Evolutionary conservation across 2,797 vertebrate genomes (phyloP).

Genomic region (Columba guinea): DNA sequence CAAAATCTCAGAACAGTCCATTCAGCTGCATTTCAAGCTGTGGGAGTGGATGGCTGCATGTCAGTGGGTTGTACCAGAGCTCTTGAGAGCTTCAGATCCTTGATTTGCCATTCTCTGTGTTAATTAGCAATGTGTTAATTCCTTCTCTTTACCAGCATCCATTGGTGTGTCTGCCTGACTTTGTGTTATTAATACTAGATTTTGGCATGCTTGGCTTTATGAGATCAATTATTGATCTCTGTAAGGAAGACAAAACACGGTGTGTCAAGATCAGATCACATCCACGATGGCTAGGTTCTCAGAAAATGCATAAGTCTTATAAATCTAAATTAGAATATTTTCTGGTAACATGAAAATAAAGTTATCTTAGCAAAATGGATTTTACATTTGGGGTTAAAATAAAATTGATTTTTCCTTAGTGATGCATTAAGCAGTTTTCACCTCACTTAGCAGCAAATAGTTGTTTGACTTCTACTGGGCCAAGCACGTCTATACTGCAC

Average conservation of each 20-base stretch:
- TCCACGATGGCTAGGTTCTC: background rate
- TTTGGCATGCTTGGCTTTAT: background rate
- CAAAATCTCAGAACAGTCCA: background rate
- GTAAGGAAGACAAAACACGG: rapidly evolving
- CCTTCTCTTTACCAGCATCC: background rate
- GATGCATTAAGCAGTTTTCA: background rate
- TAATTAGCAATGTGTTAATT: background rate
- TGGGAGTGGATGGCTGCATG: background rate
- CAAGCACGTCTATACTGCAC: rapidly evolving
- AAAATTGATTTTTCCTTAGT: constrained; percentile 37
- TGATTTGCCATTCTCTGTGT: rapidly evolving
- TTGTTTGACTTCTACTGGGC: background rate
- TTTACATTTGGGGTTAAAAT: constrained; percentile 8
- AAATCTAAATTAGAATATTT: constrained; percentile 14
- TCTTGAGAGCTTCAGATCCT: background rate
- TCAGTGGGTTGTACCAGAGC: background rate
- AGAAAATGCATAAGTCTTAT: background rate
- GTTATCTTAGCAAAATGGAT: background rate
- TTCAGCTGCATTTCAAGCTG: background rate
- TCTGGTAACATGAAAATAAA: background rate
- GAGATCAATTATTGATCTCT: background rate
- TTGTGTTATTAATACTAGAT: background rate
- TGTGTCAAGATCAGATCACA: rapidly evolving
- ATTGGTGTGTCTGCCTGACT: background rate
- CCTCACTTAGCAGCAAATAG: background rate